Evolutionary conservation across 2,888 invertebrate species (phyloP), one percentile per base, ranked within the genome.

Genomic region (Leptogaster cylindrica): DNA sequence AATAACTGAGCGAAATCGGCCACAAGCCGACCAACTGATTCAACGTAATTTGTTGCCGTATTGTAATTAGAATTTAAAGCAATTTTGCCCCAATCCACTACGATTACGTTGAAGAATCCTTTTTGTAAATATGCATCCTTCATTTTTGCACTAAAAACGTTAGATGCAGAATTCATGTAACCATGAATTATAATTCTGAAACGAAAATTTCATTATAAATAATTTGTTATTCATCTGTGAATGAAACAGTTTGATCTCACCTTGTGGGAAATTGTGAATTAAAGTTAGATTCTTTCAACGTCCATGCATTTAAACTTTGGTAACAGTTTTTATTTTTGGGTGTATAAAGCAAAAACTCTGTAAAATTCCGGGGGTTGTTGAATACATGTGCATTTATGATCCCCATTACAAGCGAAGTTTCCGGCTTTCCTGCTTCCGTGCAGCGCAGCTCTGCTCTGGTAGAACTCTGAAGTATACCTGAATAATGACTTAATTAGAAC

Each of bases 91-190:
- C 65, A 65, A 39, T 65, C 65, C 5, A 65, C 39, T 5, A 65
- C 16, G 10, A 65, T 51, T 1, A 65, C 27, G 39, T 65, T 65
- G 27, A 20, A 65, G 10, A 51, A 27, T 10, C 41, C 51, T 28
- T 65, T 65, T 16, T 18, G 3, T 8, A 65, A 27, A 28, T 65
- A 65, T 6, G 65, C 65, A 41, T 65, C 36, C 10, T 39, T 51
- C 36, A 48, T 8, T 12, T 23, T 20, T 23, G 20, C n/a, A 20
- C 25, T 46, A 8, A 46, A 23, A 10, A 23, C 46, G 4, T 20
- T 23, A 10, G 46, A 23, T 23, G 46, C 46, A 46, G 20, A 20
- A 25, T 7, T 23, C n/a, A 46, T n/a, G 28, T 31, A 52, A 5
- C 52, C 52, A 4, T 52, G 52, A 16, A 52, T 31, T 3, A 52